Conservation (phyloP, 2,113 vertebrate species). For the Leucoraja erinaceus region DNA sequence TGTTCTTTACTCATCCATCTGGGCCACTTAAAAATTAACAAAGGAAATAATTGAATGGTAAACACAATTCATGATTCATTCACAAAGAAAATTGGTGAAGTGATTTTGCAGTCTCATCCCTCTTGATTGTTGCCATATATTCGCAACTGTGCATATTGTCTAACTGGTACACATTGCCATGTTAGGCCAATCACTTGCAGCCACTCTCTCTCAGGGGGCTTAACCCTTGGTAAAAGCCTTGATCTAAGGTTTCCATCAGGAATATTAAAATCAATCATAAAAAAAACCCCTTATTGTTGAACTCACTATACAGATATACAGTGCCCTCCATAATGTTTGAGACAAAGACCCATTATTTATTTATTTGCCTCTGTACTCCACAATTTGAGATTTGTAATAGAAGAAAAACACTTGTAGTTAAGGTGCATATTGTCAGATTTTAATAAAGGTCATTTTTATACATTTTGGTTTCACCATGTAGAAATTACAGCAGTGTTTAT, state of each 20-base stretch:
- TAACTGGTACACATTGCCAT: constrained; percentile 8
- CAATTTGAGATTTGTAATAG: too few relatives aligned
- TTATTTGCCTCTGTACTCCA: too few relatives aligned
- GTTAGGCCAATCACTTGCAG: background rate
- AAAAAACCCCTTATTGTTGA: too few relatives aligned
- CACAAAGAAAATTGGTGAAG: background rate
- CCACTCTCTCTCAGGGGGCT: background rate
- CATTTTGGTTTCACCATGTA: too few relatives aligned
- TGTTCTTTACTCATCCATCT: background rate
- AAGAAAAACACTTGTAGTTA: too few relatives aligned
- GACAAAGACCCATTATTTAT: too few relatives aligned
- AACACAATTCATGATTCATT: background rate
- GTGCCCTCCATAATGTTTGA: too few relatives aligned
- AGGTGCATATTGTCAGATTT: too few relatives aligned
- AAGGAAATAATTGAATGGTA: background rate
- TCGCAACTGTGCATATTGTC: background rate
- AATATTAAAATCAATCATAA: background rate
- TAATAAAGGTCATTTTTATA: too few relatives aligned
- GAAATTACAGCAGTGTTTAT: too few relatives aligned
- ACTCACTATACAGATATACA: too few relatives aligned
- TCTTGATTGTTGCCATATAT: background rate
- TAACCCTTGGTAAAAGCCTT: background rate
- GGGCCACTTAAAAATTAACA: background rate
- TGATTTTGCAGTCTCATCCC: background rate
- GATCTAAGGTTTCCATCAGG: background rate